phyloP scores from a whole-genome alignment of 2,888 invertebrate species.

The Uropetala carovei region DNA sequence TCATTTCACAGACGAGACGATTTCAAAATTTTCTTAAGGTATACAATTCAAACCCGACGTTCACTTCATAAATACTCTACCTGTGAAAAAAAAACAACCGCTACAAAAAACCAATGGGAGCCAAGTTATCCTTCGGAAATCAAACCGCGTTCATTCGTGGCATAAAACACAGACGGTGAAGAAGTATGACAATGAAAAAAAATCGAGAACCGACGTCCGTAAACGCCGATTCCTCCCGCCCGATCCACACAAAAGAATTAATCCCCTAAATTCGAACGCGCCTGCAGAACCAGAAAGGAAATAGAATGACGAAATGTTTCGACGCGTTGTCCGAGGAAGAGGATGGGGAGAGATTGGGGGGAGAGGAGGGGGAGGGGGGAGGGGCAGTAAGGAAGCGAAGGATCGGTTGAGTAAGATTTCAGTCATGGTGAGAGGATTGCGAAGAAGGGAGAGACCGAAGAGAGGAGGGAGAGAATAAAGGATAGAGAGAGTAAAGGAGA shows the following conservation, averaged over 20 bases:
- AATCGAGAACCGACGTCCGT: not conserved
- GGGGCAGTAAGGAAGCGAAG: no score
- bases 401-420: no score
- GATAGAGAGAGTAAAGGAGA: slow-evolving; percentile 62
- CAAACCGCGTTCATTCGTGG: no score
- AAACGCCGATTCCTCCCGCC: not conserved
- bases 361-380: not conserved
- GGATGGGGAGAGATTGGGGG: slow-evolving; percentile 43
- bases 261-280: slow-evolving; percentile 1
- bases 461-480: not conserved
- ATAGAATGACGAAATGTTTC: not conserved
- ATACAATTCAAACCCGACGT: no score
- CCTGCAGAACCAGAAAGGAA: not conserved
- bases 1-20: no score
- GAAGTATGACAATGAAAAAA: not conserved
- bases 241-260: not conserved
- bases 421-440: no score
- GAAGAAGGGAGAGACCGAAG: slow-evolving; percentile 66
- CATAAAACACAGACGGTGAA: no score
- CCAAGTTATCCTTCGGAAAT: no score
- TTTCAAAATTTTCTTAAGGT: no score
- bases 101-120: no score
- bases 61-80: no score
- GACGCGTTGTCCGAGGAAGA: not conserved
- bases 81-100: no score